phyloP scores from a whole-genome alignment of 2,113 vertebrate species.

The Ammodytes dubius region DNA sequence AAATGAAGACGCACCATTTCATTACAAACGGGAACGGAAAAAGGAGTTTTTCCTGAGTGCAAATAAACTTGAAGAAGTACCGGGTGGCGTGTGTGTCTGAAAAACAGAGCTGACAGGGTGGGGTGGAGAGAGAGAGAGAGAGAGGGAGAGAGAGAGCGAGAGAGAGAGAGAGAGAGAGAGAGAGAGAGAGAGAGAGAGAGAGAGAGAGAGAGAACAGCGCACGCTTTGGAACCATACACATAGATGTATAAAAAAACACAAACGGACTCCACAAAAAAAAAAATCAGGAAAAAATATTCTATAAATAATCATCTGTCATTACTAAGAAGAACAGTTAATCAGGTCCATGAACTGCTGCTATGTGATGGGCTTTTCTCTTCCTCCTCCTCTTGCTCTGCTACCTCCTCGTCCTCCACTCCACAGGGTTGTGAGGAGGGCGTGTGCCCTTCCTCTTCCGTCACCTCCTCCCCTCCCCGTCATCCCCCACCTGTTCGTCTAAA shows the following conservation, averaged over 20 bases:
- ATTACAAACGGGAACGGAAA: conserved; percentile 77
- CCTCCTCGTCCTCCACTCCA: conserved; percentile 83
- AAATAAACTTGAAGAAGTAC: conserved; percentile 91
- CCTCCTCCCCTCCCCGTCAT: conserved; percentile 86
- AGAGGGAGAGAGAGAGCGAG: no score
- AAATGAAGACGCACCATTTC: conserved; percentile 65
- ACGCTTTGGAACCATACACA: conserved; percentile 87
- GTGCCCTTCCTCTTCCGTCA: conserved; percentile 80
- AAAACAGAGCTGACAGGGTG: conserved; percentile 85
- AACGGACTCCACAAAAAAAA: conserved; percentile 68
- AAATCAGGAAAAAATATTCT: conserved; percentile 71
- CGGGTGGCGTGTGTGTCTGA: conserved; percentile 84
- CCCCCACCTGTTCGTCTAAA: conserved; percentile 94
- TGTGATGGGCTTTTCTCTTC: conserved; percentile 87
- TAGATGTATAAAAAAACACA: conserved; percentile 76
- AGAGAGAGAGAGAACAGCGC: conserved; percentile 63
- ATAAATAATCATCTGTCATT: conserved; percentile 84
- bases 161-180: no score
- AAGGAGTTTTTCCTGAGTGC: conserved; percentile 95
- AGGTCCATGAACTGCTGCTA: conserved; percentile 90
- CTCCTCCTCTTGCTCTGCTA: conserved; percentile 84
- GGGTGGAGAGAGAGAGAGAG: conserved; percentile 77
- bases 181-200: no score
- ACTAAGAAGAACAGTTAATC: conserved; percentile 84
- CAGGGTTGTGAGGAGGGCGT: conserved; percentile 83